These are phyloP conservation scores for Melozone crissalis DNA, from an alignment of 2,113 vertebrate genomes.

Conservation along the genomic window DNA sequence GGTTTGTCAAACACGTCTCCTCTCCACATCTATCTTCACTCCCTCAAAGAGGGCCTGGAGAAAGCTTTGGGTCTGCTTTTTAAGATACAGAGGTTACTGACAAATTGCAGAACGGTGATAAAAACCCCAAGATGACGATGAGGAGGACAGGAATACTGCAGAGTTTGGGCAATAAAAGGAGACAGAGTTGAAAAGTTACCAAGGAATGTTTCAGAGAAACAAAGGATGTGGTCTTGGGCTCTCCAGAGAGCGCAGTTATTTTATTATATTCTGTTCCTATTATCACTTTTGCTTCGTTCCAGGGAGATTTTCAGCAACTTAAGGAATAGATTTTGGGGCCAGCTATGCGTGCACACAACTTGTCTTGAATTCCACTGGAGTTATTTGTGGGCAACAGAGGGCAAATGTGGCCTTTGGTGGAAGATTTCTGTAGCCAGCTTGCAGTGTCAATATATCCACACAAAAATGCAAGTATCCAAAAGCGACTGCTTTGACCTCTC, in stretches of 20 bases:
- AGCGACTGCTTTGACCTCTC: neutral
- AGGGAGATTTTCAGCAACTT: constrained; percentile 56
- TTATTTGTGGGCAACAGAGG: neutral
- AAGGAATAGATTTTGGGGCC: constrained; percentile 4
- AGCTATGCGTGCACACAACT: neutral
- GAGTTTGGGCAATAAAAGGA: constrained; percentile 42
- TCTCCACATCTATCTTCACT: neutral
- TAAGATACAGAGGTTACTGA: constrained; percentile 21
- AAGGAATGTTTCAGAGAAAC: constrained; percentile 62
- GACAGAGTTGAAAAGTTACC: constrained; percentile 57
- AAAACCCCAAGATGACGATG: neutral
- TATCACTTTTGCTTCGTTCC: constrained; percentile 54
- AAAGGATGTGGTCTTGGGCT: constrained; percentile 53
- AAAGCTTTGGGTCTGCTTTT: constrained; percentile 46
- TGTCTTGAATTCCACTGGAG: neutral
- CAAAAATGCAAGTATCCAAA: neutral
- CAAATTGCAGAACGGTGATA: constrained; percentile 11
- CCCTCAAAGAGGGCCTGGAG: constrained; percentile 45
- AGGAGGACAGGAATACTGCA: neutral
- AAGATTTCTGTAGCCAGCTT: neutral
- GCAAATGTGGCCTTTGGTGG: neutral
- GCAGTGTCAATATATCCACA: neutral
- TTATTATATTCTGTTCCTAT: constrained; percentile 51
- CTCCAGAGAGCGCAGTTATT: constrained; percentile 25
- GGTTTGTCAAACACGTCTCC: constrained; percentile 56